Percentiles rank a stretch among this genome's conserved stretches.
phyloP scores from a whole-genome alignment of 2,888 invertebrate species.

The Xanthostigma xanthostigma region DNA sequence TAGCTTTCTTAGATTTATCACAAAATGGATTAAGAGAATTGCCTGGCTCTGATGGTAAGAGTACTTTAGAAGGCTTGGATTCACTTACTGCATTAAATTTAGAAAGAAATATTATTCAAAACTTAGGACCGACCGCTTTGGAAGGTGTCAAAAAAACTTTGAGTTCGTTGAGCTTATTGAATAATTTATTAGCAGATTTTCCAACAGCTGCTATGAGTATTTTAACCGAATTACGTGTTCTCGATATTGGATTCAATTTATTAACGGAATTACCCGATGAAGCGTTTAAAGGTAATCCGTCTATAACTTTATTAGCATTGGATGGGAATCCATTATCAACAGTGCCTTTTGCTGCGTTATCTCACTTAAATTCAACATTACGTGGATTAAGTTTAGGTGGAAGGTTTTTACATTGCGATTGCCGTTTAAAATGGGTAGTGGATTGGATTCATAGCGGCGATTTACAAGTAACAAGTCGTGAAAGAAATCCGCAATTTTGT shows the following conservation, averaged over 20 bases:
- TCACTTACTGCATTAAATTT: constrained; percentile 76
- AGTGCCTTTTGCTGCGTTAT: constrained; percentile 63
- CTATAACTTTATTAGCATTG: constrained; percentile 72
- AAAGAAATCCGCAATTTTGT: constrained; percentile 85
- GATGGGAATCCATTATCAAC: constrained; percentile 83
- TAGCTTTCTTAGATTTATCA: constrained; percentile 80
- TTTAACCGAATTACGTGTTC: constrained; percentile 65
- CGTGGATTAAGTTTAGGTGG: constrained; percentile 80
- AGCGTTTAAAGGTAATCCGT: constrained; percentile 68
- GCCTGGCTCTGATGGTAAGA: constrained; percentile 50
- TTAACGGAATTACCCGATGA: constrained; percentile 64
- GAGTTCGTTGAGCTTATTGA: constrained; percentile 76
- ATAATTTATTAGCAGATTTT: constrained; percentile 77
- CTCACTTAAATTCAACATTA: constrained; percentile 65
- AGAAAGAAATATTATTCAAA: constrained; percentile 74
- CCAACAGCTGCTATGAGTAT: constrained; percentile 66
- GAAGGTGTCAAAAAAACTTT: constrained; percentile 64
- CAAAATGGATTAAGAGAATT: constrained; percentile 75
- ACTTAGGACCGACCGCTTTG: constrained; percentile 61
- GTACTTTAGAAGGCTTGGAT: constrained; percentile 60
- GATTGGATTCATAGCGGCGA: constrained; percentile 81
- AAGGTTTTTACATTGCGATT: constrained; percentile 76
- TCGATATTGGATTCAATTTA: constrained; percentile 86
- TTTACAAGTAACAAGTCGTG: constrained; percentile 81
- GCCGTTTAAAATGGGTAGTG: constrained; percentile 74